phyloP scores from a whole-genome alignment of 1,140 invertebrate species.

The Rhopalosiphum padi region DNA sequence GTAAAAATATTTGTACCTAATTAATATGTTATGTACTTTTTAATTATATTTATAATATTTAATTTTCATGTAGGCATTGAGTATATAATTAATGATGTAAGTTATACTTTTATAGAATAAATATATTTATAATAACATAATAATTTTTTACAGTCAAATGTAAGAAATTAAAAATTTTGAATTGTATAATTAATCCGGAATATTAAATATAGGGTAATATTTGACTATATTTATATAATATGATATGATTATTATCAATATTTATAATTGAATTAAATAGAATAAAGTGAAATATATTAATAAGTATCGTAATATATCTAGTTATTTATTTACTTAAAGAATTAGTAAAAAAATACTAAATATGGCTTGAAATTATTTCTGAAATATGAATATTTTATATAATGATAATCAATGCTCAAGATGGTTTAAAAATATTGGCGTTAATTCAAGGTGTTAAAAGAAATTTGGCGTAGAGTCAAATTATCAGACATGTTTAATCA shows the following conservation, averaged over 20 bases:
- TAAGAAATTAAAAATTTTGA: no score
- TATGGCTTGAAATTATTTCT: not conserved
- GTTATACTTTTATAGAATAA: no score
- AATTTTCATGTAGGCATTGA: no score
- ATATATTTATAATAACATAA: no score
- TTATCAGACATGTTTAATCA: not conserved
- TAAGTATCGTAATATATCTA: not conserved
- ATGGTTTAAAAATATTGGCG: not conserved
- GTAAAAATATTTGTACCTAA: no score
- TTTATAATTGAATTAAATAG: not conserved
- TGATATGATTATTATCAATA: not conserved
- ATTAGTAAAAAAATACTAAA: not conserved
- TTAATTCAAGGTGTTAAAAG: slow-evolving; percentile 3
- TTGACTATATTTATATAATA: no score
- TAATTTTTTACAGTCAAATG: no score
- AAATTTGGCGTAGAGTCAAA: not conserved
- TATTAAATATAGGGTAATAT: no score
- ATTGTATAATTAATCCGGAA: no score
- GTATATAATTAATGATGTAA: no score
- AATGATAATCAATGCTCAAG: not conserved
- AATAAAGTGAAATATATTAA: not conserved
- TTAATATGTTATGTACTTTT: no score
- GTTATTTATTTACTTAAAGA: not conserved
- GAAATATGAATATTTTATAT: not conserved
- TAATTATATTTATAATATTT: no score